Conservation (phyloP, 1,140 invertebrate genomes). For the Drosophila ambigua region DNA sequence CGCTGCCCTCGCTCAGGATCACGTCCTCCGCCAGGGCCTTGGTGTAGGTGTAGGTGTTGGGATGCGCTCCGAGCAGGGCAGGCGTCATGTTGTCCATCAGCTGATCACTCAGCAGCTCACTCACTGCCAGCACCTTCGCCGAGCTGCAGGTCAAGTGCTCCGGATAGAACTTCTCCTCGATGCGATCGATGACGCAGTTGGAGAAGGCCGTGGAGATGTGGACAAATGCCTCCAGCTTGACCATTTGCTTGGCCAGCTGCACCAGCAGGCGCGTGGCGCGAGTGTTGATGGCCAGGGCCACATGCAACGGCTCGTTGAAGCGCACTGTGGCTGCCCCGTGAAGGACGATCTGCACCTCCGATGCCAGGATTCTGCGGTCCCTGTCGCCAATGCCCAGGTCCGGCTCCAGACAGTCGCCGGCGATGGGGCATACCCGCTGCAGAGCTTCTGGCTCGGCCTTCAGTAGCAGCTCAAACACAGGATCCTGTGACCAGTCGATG, state of each 20-base stretch:
- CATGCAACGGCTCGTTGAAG: slow-evolving; percentile 91
- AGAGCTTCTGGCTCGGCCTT: slow-evolving; percentile 22
- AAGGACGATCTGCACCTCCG: slow-evolving; percentile 88
- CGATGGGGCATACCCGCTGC: slow-evolving; percentile 79
- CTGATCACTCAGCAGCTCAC: slow-evolving; percentile 84
- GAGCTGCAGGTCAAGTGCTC: slow-evolving; percentile 86
- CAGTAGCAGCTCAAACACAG: slow-evolving; percentile 45
- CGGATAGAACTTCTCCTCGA: slow-evolving; percentile 90
- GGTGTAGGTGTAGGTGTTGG: slow-evolving; percentile 93
- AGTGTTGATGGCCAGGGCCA: slow-evolving; percentile 86
- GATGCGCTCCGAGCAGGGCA: slow-evolving; percentile 88
- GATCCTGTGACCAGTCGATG: slow-evolving; percentile 86
- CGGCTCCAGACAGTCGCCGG: slow-evolving; percentile 85
- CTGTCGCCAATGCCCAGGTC: slow-evolving; percentile 88
- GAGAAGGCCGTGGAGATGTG: slow-evolving; percentile 91
- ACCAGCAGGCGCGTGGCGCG: slow-evolving; percentile 85
- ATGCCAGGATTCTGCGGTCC: slow-evolving; percentile 79
- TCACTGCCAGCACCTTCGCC: slow-evolving; percentile 86
- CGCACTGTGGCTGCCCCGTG: slow-evolving; percentile 93
- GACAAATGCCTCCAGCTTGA: slow-evolving; percentile 87
- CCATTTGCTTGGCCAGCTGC: slow-evolving; percentile 87
- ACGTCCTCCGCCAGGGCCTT: slow-evolving; percentile 92
- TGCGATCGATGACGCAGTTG: slow-evolving; percentile 86
- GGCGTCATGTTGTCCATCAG: slow-evolving; percentile 87
- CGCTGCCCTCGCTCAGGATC: slow-evolving; percentile 86